These are phyloP conservation scores for Cantharis nigra DNA, from an alignment of 2,888 invertebrate genomes.

Conservation along the genomic window DNA sequence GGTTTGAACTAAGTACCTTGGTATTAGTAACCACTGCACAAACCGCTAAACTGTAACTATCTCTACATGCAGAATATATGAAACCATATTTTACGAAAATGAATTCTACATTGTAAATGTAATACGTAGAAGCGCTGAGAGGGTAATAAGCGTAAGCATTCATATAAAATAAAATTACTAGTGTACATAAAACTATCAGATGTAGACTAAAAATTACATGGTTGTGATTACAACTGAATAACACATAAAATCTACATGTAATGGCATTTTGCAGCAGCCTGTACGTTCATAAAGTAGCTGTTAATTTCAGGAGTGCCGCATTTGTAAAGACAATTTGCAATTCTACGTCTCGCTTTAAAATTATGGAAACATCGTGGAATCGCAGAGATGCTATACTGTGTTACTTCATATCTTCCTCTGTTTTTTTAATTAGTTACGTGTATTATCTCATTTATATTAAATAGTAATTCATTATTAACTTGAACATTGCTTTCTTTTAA, in stretches of 20 bases:
- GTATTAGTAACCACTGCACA: too few species aligned
- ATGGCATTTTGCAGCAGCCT: slow-evolving; percentile 49
- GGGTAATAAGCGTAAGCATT: neutral
- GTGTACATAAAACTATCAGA: slow-evolving; percentile 28
- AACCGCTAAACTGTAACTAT: too few species aligned
- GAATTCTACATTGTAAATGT: neutral
- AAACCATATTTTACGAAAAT: neutral
- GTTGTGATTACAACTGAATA: slow-evolving; percentile 49
- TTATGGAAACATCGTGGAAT: slow-evolving; percentile 25
- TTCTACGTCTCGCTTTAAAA: slow-evolving; percentile 27
- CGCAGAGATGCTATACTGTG: neutral
- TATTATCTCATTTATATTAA: neutral
- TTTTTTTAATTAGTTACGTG: neutral
- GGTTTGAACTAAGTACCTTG: too few species aligned
- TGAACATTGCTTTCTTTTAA: neutral
- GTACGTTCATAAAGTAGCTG: slow-evolving; percentile 48
- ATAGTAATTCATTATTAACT: neutral
- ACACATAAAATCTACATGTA: slow-evolving; percentile 49
- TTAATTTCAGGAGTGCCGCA: slow-evolving; percentile 43
- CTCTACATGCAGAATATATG: neutral
- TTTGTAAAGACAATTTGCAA: slow-evolving; percentile 36
- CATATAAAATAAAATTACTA: slow-evolving; percentile 28
- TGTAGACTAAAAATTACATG: slow-evolving; percentile 43
- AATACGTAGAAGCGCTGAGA: neutral
- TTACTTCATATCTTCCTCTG: neutral